Evolutionary conservation across 2,113 vertebrate species (phyloP), one percentile per base, ranked within the genome.

Genomic region (Hymenochirus boettgeri): DNA sequence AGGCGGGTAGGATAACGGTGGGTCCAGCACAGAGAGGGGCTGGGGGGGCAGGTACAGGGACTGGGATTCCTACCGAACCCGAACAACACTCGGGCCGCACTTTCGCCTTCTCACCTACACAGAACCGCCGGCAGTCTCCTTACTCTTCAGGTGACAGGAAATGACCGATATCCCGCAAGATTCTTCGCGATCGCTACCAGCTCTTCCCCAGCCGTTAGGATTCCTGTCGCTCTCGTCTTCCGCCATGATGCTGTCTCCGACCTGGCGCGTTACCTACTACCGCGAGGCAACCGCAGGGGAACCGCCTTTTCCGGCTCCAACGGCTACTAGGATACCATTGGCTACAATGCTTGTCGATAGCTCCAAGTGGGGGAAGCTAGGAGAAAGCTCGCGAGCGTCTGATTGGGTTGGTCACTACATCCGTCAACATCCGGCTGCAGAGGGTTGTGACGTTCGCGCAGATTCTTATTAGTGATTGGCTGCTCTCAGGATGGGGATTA

Each of bases 231-330:
- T 88, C 75, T 90, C 89, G 74, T 92, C 89, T 87, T 96, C 94
- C 93, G 94, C 93, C 93, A 96, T 97, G 94, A 92, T 91, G 90
- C 83, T 86, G 73, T 82, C 71, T 79, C 88, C 83, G 86, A 89
- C 86, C 89, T 84, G n/a, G 84, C 86, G 83, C 84, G 85, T n/a
- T 88, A 84, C 63, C n/a, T 77, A 79, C 75, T 73, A 61, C 64
- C 13, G 62, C 58, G 51, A 65, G 48, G 39, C 51, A 3, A 56
- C 71, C 71, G 65, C 72, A n/a, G 70, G 65, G n/a, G 72, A 53
- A 55, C 58, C 54, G 35, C 63, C 76, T 58, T 70, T 56, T 51
- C 61, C 5, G 66, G 52, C 60, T 61, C 61, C 64, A 75, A 74
- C 35, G 13, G n/a, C 5, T 18, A 55, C 51, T 1, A 10, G 1